phyloP scores from a whole-genome alignment of 1,140 invertebrate species.

The Heliothis subflexa region DNA sequence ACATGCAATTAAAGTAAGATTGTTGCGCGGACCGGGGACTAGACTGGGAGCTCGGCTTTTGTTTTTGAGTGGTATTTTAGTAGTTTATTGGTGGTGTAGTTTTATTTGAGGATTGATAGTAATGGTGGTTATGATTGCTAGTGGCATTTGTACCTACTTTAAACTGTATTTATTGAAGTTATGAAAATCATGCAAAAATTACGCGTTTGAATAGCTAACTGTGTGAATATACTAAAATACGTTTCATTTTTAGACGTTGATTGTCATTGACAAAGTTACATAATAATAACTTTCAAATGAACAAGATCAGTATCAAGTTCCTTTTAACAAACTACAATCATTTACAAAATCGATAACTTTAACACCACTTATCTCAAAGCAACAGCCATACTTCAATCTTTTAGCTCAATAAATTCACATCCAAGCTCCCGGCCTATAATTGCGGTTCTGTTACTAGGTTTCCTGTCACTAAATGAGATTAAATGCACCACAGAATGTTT shows the following conservation, averaged over 20 bases:
- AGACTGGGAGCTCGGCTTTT: slow-evolving; percentile 51
- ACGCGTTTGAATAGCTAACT: no score
- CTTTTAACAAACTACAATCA: background rate
- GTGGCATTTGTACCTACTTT: background rate
- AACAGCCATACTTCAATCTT: no score
- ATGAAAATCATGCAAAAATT: background rate
- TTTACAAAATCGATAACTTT: background rate
- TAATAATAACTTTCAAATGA: no score
- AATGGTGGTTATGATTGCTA: no score
- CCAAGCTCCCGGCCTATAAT: slow-evolving; percentile 65
- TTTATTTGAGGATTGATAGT: background rate
- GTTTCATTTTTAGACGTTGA: no score
- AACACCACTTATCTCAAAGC: no score
- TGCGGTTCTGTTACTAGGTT: slow-evolving; percentile 68
- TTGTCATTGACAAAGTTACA: no score
- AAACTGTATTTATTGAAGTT: no score
- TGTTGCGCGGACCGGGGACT: slow-evolving; percentile 64
- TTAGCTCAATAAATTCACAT: background rate
- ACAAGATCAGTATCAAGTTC: background rate
- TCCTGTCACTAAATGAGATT: slow-evolving; percentile 83
- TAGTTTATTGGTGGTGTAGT: slow-evolving; percentile 49
- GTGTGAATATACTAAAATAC: background rate
- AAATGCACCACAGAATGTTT: slow-evolving; percentile 74
- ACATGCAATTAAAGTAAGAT: slow-evolving; percentile 85
- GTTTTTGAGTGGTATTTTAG: slow-evolving; percentile 53